Conservation (phyloP, 2,888 invertebrate species). For the Linnaemya tessellans region DNA sequence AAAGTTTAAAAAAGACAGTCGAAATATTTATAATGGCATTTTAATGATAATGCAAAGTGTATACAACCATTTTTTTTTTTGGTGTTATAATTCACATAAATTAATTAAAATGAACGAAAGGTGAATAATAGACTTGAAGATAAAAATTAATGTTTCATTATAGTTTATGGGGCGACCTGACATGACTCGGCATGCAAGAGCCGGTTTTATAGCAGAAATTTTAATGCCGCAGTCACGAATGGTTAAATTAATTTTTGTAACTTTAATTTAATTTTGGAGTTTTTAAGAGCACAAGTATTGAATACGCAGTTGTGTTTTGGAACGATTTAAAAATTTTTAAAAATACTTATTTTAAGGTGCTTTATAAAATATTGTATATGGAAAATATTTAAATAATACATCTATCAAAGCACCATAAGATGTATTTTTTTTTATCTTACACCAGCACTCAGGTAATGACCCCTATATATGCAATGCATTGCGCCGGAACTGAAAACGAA, state of each 20-base stretch:
- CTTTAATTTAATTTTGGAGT: no score
- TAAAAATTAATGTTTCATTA: constrained; percentile 46
- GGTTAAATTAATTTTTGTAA: neutral
- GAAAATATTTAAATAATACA: no score
- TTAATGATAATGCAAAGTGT: constrained; percentile 58
- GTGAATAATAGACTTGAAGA: constrained; percentile 24
- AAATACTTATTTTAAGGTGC: no score
- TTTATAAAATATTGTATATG: no score
- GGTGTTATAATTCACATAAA: constrained; percentile 49
- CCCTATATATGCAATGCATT: no score
- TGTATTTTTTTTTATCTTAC: no score
- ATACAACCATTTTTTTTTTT: constrained; percentile 24
- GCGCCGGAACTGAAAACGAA: no score
- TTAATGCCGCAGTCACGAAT: neutral
- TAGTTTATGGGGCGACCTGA: neutral
- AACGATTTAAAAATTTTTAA: no score
- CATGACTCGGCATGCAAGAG: constrained; percentile 22
- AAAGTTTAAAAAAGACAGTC: neutral
- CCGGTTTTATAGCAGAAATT: neutral
- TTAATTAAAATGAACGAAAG: constrained; percentile 52
- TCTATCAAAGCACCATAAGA: no score
- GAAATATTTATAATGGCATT: constrained; percentile 59
- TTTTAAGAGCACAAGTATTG: no score
- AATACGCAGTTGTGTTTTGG: no score
- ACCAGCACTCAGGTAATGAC: no score